Conservation (phyloP, 1,140 invertebrate genomes). For the Tyrophagus putrescentiae region DNA sequence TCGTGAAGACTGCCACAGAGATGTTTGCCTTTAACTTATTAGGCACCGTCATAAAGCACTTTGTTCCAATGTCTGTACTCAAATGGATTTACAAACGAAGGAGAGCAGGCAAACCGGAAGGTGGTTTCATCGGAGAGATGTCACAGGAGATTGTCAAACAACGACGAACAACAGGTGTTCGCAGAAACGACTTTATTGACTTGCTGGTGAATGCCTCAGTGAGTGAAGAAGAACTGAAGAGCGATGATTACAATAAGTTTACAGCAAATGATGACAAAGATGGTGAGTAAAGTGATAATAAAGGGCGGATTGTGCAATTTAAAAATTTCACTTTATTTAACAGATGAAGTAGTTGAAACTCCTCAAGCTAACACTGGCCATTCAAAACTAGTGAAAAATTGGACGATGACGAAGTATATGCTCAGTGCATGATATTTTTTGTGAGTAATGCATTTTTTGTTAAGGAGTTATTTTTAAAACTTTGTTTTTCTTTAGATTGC, state of each 20-base stretch:
- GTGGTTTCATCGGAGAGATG: not conserved
- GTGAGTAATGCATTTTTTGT: too few species aligned
- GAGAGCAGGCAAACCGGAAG: not conserved
- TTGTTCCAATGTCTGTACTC: not conserved
- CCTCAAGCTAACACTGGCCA: not conserved
- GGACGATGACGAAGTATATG: not conserved
- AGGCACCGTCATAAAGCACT: not conserved
- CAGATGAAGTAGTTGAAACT: not conserved
- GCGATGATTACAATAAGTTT: not conserved
- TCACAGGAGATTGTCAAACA: not conserved
- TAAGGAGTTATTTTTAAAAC: too few species aligned
- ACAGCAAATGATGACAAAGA: not conserved
- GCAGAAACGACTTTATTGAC: not conserved
- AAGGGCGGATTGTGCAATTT: not conserved
- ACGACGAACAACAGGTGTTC: not conserved
- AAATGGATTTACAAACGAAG: not conserved
- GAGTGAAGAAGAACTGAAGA: not conserved
- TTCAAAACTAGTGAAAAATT: not conserved
- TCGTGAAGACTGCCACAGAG: not conserved
- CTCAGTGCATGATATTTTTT: slow-evolving; percentile 1
- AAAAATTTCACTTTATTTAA: not conserved
- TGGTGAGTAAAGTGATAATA: not conserved
- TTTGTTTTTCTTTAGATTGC: too few species aligned
- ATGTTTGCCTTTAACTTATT: not conserved
- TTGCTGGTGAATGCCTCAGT: not conserved